Evolutionary conservation across 2,797 vertebrate genomes (phyloP).

Genomic region (Anguilla megastoma): DNA sequence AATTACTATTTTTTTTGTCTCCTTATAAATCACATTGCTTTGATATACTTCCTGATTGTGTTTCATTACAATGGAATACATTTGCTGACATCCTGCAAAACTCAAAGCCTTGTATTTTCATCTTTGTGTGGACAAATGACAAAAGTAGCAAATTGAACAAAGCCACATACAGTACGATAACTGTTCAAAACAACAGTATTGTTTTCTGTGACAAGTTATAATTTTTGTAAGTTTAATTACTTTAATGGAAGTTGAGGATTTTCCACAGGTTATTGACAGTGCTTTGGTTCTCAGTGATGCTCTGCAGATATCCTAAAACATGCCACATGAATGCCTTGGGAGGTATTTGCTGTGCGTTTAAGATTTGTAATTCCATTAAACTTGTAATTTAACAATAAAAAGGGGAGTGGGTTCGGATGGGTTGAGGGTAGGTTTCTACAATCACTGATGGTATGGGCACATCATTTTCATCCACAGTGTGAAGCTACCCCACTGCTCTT

Average conservation of each 20-base stretch:
- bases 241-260: background rate
- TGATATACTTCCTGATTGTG: conserved; percentile 16
- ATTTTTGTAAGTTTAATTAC: conserved; percentile 18
- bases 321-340: conserved; percentile 18
- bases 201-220: too few species aligned
- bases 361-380: background rate
- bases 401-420: conserved; percentile 33
- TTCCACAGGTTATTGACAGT: conserved; percentile 7
- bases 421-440: conserved; percentile 42
- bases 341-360: conserved; percentile 30
- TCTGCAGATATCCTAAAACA: background rate
- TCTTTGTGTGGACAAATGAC: too few species aligned
- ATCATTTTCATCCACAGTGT: conserved; percentile 26
- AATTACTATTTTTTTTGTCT: background rate
- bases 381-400: too few species aligned
- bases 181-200: too few species aligned
- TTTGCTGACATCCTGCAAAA: background rate
- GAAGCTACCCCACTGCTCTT: background rate
- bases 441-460: conserved; percentile 47
- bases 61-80: conserved; percentile 29
- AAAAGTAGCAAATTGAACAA: too few species aligned
- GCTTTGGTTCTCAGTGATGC: background rate
- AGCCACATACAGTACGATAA: too few species aligned
- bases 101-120: conserved; percentile 35
- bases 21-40: background rate